Evolutionary conservation across 2,113 vertebrate genomes (phyloP).

Genomic region (Pelecanoides urinatrix): DNA sequence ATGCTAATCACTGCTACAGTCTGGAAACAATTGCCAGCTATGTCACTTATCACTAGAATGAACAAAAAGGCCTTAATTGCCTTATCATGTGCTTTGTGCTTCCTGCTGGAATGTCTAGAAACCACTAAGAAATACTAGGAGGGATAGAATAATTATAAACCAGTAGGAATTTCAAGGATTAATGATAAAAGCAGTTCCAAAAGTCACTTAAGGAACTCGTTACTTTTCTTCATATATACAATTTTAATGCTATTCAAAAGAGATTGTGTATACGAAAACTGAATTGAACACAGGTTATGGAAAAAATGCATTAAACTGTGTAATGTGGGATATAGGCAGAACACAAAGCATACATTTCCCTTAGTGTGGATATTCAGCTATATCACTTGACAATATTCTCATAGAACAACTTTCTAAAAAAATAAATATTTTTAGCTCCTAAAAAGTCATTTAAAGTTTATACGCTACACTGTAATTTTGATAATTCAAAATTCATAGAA

Average conservation of each 20-base stretch:
- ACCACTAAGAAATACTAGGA: not conserved
- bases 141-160: constrained; percentile 4
- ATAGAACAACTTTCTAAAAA: not conserved
- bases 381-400: not conserved
- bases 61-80: constrained; percentile 34
- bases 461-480: not conserved
- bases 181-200: not conserved
- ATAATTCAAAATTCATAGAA: not conserved
- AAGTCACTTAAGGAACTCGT: not conserved
- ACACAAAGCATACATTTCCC: constrained; percentile 4
- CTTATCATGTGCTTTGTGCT: not conserved
- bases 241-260: not conserved
- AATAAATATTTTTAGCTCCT: not conserved
- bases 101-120: constrained; percentile 4
- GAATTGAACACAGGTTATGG: not conserved
- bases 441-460: not conserved
- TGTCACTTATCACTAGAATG: constrained; percentile 21
- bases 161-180: not conserved
- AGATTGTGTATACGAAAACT: constrained; percentile 21
- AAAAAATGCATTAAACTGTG: constrained; percentile 1
- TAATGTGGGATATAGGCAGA: not conserved
- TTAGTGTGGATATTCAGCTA: not conserved
- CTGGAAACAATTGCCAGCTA: constrained; percentile 48
- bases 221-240: not conserved
- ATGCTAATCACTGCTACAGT: constrained; percentile 50